phyloP scores from a whole-genome alignment of 2,888 invertebrate species.

The Polylopha cassiicola region DNA sequence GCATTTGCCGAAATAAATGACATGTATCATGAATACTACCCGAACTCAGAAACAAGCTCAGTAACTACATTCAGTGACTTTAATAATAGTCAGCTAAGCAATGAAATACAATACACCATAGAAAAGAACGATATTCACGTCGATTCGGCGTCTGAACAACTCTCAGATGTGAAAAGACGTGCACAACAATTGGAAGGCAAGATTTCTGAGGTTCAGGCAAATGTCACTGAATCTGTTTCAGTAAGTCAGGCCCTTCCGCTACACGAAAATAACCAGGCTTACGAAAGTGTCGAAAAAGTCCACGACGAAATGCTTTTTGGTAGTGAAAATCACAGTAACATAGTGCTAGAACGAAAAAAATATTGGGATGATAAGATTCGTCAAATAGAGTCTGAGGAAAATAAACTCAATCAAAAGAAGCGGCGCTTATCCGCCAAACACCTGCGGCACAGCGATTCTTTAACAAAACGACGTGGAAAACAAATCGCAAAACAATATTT shows the following conservation, averaged over 20 bases:
- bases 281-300: conserved; percentile 26
- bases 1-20: conserved; percentile 70
- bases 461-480: conserved; percentile 63
- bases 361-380: conserved; percentile 72
- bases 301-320: conserved; percentile 49
- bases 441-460: conserved; percentile 59
- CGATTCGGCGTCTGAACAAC: conserved; percentile 70
- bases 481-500: conserved; percentile 61
- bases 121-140: conserved; percentile 46
- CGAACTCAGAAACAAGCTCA: conserved; percentile 47
- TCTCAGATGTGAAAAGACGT: conserved; percentile 74
- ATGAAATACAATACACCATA: conserved; percentile 31
- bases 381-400: conserved; percentile 61
- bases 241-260: conserved; percentile 68
- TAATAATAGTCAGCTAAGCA: conserved; percentile 30
- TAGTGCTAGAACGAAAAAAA: conserved; percentile 67
- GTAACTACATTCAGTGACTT: conserved; percentile 32
- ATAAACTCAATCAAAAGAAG: conserved; percentile 47
- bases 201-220: conserved; percentile 77
- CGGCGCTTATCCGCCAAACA: conserved; percentile 49
- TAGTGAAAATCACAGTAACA: conserved; percentile 45
- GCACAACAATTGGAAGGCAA: conserved; percentile 52
- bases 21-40: conserved; percentile 57
- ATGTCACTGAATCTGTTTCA: conserved; percentile 73
- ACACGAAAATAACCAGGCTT: conserved; percentile 29